Conservation (phyloP, 2,888 invertebrate species). For the Polyploca ridens region DNA sequence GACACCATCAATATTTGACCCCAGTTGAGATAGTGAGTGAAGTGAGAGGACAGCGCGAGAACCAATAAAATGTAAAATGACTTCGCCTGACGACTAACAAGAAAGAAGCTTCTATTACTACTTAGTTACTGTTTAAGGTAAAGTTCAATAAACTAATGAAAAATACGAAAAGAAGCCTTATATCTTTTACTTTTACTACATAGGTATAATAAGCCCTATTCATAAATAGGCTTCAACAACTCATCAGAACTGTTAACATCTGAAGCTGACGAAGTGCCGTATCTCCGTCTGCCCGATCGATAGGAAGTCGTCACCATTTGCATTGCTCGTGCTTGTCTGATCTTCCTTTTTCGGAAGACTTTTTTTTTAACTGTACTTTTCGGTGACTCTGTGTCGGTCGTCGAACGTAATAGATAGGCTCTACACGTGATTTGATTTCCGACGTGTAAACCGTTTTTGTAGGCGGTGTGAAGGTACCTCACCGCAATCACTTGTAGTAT, state of each 20-base stretch:
- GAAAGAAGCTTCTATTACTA: too few species aligned
- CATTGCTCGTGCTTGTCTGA: slow-evolving; percentile 57
- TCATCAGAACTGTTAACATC: slow-evolving; percentile 71
- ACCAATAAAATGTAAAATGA: too few species aligned
- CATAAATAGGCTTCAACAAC: slow-evolving; percentile 70
- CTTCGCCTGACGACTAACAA: too few species aligned
- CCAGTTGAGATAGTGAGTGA: too few species aligned
- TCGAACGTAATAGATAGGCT: slow-evolving; percentile 70
- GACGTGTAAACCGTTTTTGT: slow-evolving; percentile 69
- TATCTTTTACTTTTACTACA: too few species aligned
- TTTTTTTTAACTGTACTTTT: slow-evolving; percentile 42
- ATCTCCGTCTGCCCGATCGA: slow-evolving; percentile 40
- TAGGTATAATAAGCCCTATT: slow-evolving; percentile 41
- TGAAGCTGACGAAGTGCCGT: slow-evolving; percentile 56
- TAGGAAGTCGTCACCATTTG: slow-evolving; percentile 69
- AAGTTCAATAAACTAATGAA: too few species aligned
- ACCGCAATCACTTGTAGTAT: slow-evolving; percentile 72
- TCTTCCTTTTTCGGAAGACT: slow-evolving; percentile 51
- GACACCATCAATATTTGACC: too few species aligned
- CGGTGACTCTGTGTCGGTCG: slow-evolving; percentile 53
- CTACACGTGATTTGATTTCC: slow-evolving; percentile 69
- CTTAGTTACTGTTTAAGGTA: too few species aligned
- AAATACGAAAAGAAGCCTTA: too few species aligned
- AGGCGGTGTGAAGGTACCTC: slow-evolving; percentile 76
- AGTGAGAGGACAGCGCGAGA: too few species aligned